phyloP scores from a whole-genome alignment of 2,888 invertebrate genomes.

The Cerastis leucographa region DNA sequence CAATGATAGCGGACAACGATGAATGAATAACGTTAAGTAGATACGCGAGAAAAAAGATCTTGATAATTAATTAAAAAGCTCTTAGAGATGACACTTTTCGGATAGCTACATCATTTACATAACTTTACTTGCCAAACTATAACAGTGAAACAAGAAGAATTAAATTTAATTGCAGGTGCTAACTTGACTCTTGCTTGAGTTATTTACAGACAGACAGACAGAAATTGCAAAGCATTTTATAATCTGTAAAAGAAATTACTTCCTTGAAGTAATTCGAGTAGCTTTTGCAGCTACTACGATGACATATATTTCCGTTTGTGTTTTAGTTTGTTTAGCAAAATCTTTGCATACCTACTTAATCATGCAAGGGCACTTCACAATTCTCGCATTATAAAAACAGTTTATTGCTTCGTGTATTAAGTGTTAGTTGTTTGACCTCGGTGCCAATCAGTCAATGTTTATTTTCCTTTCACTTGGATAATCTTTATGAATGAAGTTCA shows the following conservation, averaged over 20 bases:
- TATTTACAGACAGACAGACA: neutral
- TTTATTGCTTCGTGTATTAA: neutral
- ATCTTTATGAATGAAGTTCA: neutral
- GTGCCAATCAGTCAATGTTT: conserved; percentile 24
- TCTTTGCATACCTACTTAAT: neutral
- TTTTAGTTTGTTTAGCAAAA: neutral
- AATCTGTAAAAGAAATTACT: neutral
- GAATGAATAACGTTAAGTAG: conserved; percentile 11
- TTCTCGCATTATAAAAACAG: neutral
- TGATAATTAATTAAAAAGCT: no score
- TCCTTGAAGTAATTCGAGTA: neutral
- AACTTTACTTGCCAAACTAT: conserved; percentile 1
- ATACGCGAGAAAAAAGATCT: no score
- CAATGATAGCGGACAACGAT: conserved; percentile 6
- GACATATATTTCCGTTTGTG: neutral
- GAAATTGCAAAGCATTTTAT: neutral
- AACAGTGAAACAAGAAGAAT: neutral
- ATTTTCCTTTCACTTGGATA: conserved; percentile 17
- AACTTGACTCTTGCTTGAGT: neutral
- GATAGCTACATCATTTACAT: no score
- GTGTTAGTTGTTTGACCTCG: neutral
- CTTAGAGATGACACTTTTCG: neutral
- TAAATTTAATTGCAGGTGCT: neutral
- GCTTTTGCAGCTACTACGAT: neutral
- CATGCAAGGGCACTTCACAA: neutral